Evolutionary conservation across 2,888 invertebrate species (phyloP), one percentile per base, ranked within the genome.

Genomic region (Aspidiotus rigidus): DNA sequence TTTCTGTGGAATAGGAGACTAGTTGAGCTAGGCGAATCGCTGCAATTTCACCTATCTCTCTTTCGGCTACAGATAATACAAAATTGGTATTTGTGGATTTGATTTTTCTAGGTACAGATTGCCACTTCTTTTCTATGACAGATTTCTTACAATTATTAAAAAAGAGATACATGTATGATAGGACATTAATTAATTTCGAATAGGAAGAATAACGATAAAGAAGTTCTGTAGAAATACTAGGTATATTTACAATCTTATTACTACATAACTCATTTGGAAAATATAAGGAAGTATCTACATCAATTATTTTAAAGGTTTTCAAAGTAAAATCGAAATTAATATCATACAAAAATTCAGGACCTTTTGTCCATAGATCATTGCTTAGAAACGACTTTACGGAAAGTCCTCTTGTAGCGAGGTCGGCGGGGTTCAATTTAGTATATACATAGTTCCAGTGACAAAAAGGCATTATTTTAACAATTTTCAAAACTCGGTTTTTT

Each of bases 141-240:
- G 28, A 5, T 28, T 5, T 1, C 5, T 3, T 3, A 8, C 41
- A 8, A 9, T 53, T 40, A 3, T 17, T 17, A 1, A 41, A 7
- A 40, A 64, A 64, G 9, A 17, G 28, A 11, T 15, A 10, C 39
- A 64, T 7, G 15, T 55, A 64, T 1, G 64, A 13, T 39, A 64
- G 5, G 7, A 40, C n/a, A 28, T 55, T 54, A 8, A 55, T 13
- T 39, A 64, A 55, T 7, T n/a, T 9, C 7, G n/a, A n/a, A 39
- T 15, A 64, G 3, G 9, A 55, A 8, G 64, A 64, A 64, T 41
- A 64, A 5, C 10, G n/a, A 13, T 53, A 40, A 39, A 64, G 11
- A 28, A 28, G 28, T 28, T 28, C 28, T 1, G 28, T 28, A 28
- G 28, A 28, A 28, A 28, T 5, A 28, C 5, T 1, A 5, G 28